phyloP scores from a whole-genome alignment of 2,888 invertebrate genomes.

The Thecophora atra region DNA sequence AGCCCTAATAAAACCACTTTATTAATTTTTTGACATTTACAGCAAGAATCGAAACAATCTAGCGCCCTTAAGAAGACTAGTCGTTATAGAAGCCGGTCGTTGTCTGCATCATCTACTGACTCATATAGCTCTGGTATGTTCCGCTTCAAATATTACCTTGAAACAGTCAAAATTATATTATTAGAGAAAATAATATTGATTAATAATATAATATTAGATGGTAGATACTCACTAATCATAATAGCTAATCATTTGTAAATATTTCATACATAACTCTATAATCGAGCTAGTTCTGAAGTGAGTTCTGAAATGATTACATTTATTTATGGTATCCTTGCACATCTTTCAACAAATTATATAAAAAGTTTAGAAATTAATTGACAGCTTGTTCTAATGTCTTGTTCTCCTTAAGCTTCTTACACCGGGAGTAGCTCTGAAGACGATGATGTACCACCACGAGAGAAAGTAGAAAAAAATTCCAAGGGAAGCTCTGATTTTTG shows the following conservation, averaged over 20 bases:
- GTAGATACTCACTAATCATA: too few relatives aligned
- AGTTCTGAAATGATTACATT: too few relatives aligned
- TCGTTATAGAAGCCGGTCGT: constrained; percentile 86
- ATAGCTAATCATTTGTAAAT: too few relatives aligned
- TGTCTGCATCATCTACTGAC: constrained; percentile 94
- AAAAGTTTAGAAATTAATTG: too few relatives aligned
- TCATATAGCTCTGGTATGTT: constrained; percentile 81
- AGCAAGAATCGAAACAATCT: constrained; percentile 66
- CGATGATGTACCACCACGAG: constrained; percentile 91
- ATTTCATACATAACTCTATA: too few relatives aligned
- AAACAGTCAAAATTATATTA: too few relatives aligned
- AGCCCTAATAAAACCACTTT: background rate
- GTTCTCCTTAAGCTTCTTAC: constrained; percentile 69
- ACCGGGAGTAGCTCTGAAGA: constrained; percentile 89
- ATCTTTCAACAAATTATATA: too few relatives aligned
- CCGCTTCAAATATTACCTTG: too few relatives aligned
- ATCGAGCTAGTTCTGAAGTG: too few relatives aligned
- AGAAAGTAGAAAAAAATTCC: constrained; percentile 89
- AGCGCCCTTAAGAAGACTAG: constrained; percentile 88
- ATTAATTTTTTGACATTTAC: background rate
- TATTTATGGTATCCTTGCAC: too few relatives aligned
- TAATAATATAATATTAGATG: too few relatives aligned
- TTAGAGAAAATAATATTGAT: too few relatives aligned
- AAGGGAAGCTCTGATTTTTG: constrained; percentile 90
- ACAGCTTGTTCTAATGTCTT: background rate